phyloP scores from a whole-genome alignment of 1,140 invertebrate species.

The Apis dorsata region DNA sequence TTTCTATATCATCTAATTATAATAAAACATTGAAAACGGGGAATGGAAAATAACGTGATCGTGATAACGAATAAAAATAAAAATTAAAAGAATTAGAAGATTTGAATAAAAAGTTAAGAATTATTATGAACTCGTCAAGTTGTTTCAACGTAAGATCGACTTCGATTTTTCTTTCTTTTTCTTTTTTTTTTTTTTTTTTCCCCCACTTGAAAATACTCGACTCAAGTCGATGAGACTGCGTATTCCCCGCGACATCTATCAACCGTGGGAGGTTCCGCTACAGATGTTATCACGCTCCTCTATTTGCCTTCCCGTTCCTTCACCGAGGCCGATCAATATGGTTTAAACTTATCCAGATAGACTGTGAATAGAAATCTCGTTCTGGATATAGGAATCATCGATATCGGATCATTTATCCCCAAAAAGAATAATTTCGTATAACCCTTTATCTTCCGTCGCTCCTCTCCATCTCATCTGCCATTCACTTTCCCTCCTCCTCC shows the following conservation, averaged over 20 bases:
- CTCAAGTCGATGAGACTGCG: background rate
- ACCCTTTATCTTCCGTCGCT: background rate
- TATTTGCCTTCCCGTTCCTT: constrained; percentile 30
- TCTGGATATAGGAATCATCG: background rate
- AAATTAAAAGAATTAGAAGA: too few relatives aligned
- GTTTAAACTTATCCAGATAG: constrained; percentile 6
- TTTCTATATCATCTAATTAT: too few relatives aligned
- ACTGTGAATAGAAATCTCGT: constrained; percentile 23
- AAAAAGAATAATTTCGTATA: constrained; percentile 40
- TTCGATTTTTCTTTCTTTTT: background rate
- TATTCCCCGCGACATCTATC: background rate
- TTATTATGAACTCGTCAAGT: too few relatives aligned
- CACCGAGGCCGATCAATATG: constrained; percentile 3
- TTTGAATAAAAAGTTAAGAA: too few relatives aligned
- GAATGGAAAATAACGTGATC: too few relatives aligned
- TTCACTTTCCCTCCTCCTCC: background rate
- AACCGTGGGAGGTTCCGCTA: constrained; percentile 12
- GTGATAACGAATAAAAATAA: too few relatives aligned
- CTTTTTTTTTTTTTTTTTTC: background rate
- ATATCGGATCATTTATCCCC: constrained; percentile 39
- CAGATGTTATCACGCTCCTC: constrained; percentile 24
- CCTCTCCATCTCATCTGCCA: background rate
- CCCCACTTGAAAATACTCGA: background rate
- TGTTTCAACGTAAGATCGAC: too few relatives aligned
- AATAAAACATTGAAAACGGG: too few relatives aligned